These are phyloP conservation scores for Cremastinae sp. DNA, from an alignment of 2,888 invertebrate genomes.

Conservation along the genomic window DNA sequence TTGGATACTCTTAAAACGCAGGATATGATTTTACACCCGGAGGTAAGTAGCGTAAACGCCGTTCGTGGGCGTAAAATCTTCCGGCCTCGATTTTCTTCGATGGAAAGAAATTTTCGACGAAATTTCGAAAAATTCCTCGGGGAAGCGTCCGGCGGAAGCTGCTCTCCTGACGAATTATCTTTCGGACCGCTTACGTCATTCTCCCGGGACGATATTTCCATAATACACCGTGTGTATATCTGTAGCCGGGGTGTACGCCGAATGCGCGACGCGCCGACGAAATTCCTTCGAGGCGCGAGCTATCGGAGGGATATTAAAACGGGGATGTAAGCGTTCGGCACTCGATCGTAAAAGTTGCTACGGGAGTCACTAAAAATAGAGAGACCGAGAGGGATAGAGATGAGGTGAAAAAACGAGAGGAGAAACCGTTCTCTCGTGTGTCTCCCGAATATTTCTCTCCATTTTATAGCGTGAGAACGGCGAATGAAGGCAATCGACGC, in stretches of 20 bases:
- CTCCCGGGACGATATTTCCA: constrained; percentile 15
- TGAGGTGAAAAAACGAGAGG: too few species aligned
- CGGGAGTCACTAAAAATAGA: constrained; percentile 59
- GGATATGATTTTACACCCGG: too few species aligned
- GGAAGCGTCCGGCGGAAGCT: too few species aligned
- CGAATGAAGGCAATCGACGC: too few species aligned
- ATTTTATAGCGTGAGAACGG: constrained; percentile 62
- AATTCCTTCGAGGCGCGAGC: too few species aligned
- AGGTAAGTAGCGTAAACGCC: too few species aligned
- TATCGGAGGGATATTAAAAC: not conserved
- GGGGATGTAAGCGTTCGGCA: constrained; percentile 23
- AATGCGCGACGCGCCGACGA: too few species aligned
- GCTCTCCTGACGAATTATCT: constrained; percentile 64
- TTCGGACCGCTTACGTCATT: constrained; percentile 61
- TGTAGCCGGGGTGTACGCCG: not conserved
- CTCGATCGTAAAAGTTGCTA: constrained; percentile 55
- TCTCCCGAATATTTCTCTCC: constrained; percentile 62
- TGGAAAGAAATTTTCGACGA: too few species aligned
- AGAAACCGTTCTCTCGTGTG: constrained; percentile 30
- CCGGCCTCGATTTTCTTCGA: too few species aligned
- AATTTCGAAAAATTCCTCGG: too few species aligned
- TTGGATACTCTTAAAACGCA: not conserved
- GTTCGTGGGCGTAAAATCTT: too few species aligned
- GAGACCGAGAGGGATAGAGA: too few species aligned
- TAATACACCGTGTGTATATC: constrained; percentile 1